A percentile compares a stretch with the other conserved stretches of the same genome.
Conservation (phyloP, 2,888 invertebrate genomes). For the Linnaemya tessellans region DNA sequence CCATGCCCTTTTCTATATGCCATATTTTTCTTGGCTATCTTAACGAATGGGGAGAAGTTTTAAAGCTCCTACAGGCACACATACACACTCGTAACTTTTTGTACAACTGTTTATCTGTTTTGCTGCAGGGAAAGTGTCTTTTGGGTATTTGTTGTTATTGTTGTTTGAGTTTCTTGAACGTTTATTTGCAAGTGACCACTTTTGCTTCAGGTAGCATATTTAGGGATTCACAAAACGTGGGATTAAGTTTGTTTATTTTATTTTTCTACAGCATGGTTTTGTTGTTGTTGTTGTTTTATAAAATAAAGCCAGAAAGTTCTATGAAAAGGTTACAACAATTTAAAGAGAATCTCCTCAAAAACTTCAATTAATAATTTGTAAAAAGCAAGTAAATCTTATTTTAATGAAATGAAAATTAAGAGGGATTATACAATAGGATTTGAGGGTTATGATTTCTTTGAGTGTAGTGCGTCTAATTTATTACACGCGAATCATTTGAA, state of each 20-base stretch:
- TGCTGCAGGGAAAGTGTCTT: slow-evolving; percentile 24
- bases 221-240: slow-evolving; percentile 61
- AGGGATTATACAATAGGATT: no score
- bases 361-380: no score
- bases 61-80: not conserved
- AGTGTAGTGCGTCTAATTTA: no score
- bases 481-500: no score
- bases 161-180: slow-evolving; percentile 37
- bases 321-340: not conserved
- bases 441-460: no score
- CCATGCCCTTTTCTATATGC: slow-evolving; percentile 38
- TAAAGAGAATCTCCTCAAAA: not conserved
- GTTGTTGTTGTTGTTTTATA: not conserved
- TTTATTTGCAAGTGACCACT: slow-evolving; percentile 64
- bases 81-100: not conserved
- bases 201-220: slow-evolving; percentile 68
- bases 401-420: no score
- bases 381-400: no score
- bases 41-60: not conserved
- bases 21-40: slow-evolving; percentile 3
- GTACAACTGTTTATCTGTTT: slow-evolving; percentile 29
- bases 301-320: not conserved
- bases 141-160: slow-evolving; percentile 2
- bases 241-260: slow-evolving; percentile 49
- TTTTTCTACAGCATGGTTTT: not conserved